Base-by-base conservation (phyloP, 2,797 vertebrate species). In the Myotis myotis region DNA sequence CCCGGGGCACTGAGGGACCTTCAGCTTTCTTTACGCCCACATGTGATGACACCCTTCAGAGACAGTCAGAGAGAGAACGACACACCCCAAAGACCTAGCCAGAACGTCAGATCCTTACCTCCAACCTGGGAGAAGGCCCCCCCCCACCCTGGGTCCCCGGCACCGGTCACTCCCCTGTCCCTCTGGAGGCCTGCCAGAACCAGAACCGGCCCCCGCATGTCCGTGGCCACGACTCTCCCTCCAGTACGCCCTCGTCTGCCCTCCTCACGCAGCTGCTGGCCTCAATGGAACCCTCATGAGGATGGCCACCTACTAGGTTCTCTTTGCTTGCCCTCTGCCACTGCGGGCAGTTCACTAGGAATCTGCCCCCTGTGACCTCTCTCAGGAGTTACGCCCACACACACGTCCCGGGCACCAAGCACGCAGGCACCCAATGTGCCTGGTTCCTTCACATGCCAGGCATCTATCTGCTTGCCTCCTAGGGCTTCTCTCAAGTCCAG, bases 131-230 rank as follows among this genome's bases (percentile, higher is more conserved):
- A 10, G 57, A 87, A 51, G 1, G 71, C 3, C 4, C 13, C 68
- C 0, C 15, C 49, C 23, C 6, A 47, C 11, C 44, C 25, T 30
- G 15, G 0, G 0, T 41, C 33, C 64, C 30, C 4, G 19, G 13
- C 33, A 1, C 17, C n/a, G 8, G 12, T 64, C 19, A 3, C 30
- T 79, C 16, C 23, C 12, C 7, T 8, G 30, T 47, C 20, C 28
- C 30, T 53, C 66, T 60, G 13, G 23, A 79, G 41, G 0, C 0
- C n/a, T 13, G 13, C 17, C 66, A 8, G 36, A 90, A 36, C 17
- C 66, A 8, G 36, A 90, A 36, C 68, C 19, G 5, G 13, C 7
- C 8, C 10, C 47, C 1, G 3, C 2, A n/a, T 13, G 25, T n/a
- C 23, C 20, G 30, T 33, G 66, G 41, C 30, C 33, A 79, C 41